These are phyloP conservation scores for Ariolimax columbianus DNA, from an alignment of 2,888 invertebrate species.

Conservation along the genomic window DNA sequence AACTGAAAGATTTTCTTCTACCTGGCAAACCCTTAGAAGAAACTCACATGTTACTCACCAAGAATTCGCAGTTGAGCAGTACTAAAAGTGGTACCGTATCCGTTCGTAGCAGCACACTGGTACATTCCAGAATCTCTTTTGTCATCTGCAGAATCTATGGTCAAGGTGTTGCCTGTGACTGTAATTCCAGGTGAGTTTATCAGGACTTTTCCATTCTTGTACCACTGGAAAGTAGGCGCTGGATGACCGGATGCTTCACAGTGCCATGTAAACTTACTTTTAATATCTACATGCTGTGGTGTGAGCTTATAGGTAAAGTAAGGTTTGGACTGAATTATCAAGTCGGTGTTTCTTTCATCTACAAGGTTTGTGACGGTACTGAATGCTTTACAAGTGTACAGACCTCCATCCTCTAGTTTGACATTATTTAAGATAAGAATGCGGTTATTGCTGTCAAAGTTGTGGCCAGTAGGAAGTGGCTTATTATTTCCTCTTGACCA, in stretches of 20 bases:
- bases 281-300: slow-evolving; percentile 72
- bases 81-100: slow-evolving; percentile 87
- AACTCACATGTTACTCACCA: slow-evolving; percentile 81
- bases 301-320: slow-evolving; percentile 71
- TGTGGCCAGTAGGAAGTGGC: slow-evolving; percentile 80
- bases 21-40: too few relatives aligned
- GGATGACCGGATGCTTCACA: slow-evolving; percentile 73
- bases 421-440: slow-evolving; percentile 91
- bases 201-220: slow-evolving; percentile 61
- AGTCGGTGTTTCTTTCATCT: slow-evolving; percentile 45
- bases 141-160: slow-evolving; percentile 60
- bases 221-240: slow-evolving; percentile 70
- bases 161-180: slow-evolving; percentile 61
- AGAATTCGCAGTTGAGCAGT: slow-evolving; percentile 93
- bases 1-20: too few relatives aligned
- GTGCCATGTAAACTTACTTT: slow-evolving; percentile 69
- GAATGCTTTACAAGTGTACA: slow-evolving; percentile 89
- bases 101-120: slow-evolving; percentile 92
- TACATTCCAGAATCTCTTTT: slow-evolving; percentile 92
- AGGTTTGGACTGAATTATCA: slow-evolving; percentile 64
- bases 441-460: slow-evolving; percentile 88
- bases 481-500: slow-evolving; percentile 60
- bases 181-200: slow-evolving; percentile 54
- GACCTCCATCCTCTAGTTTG: slow-evolving; percentile 94
- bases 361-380: slow-evolving; percentile 50